Base-by-base conservation (phyloP, 2,888 invertebrate species). In the Ctena decussata region DNA sequence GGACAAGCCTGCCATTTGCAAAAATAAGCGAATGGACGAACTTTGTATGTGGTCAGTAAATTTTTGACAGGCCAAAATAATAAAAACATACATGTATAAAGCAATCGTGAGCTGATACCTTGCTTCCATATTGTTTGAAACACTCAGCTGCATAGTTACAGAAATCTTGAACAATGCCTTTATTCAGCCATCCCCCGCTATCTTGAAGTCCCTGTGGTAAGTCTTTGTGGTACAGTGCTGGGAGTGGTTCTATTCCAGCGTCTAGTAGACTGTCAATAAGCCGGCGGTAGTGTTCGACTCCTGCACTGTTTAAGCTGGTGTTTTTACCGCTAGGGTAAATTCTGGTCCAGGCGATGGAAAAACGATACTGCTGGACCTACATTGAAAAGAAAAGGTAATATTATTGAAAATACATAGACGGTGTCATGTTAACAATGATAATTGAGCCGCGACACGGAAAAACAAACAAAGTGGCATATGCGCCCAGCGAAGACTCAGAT, bases 241-340 rank as follows among this genome's bases (percentile, higher is more conserved):
- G 92, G 78, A 95, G 86, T 18, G 97, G 97, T 75, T 95, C 94
- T 78, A 97, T 97, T 21, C 96, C 96, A 72, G 96, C 96, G 0
- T 95, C 96, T 15, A 97, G 87, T 12, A 98, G 96, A 91, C 97
- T 97, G 91, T 97, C 96, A 79, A 98, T 97, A 72, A 98, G 95
- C 89, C 97, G 97, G 92, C 97, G 97, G 94, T 98, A 98, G 95
- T 98, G 98, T 81, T 97, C 96, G 15, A 98, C 96, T 24, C 98
- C 98, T 1, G 96, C 96, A 44, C 96, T 96, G 93, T 97, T 98
- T 32, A 98, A 30, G 0, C 18, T n/a, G 1, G 37, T 46, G 0
- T 77, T 82, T 3, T 89, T 89, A 18, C 93, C 98, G 11, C 96
- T 96, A 0, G 98, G 97, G 85, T 98, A 96, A 74, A 98, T 96